Conservation (phyloP, 2,888 invertebrate genomes). For the Germaria angustata region DNA sequence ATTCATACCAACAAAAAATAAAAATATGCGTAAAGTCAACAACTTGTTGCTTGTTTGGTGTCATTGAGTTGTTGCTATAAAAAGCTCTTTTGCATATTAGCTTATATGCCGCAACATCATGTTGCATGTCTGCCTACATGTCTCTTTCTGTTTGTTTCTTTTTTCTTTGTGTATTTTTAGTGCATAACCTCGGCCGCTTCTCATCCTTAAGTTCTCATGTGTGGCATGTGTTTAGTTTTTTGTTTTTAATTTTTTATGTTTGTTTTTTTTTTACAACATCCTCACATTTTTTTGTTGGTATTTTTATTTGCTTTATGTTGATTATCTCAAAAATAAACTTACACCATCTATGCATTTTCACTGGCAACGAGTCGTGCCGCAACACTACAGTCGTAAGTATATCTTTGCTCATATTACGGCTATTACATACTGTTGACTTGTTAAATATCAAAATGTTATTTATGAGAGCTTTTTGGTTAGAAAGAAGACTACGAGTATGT, state of each 20-base stretch:
- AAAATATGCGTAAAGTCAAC: constrained; percentile 56
- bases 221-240: constrained; percentile 2
- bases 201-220: neutral
- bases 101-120: constrained; percentile 63
- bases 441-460: constrained; percentile 43
- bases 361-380: neutral
- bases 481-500: neutral
- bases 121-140: constrained; percentile 63
- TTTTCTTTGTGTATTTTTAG: too few species aligned
- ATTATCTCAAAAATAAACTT: constrained; percentile 46
- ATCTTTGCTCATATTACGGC: constrained; percentile 26
- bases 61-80: constrained; percentile 40
- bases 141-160: constrained; percentile 26
- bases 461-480: constrained; percentile 28
- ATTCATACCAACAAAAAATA: neutral
- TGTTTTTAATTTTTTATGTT: neutral
- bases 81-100: constrained; percentile 65
- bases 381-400: neutral
- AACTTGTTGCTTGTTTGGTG: constrained; percentile 49
- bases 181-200: neutral
- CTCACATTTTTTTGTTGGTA: neutral
- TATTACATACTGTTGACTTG: constrained; percentile 42
- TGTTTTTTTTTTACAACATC: neutral
- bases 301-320: constrained; percentile 15
- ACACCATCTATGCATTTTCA: constrained; percentile 33